phyloP scores from a whole-genome alignment of 2,797 vertebrate species.

The Bufotes viridis region DNA sequence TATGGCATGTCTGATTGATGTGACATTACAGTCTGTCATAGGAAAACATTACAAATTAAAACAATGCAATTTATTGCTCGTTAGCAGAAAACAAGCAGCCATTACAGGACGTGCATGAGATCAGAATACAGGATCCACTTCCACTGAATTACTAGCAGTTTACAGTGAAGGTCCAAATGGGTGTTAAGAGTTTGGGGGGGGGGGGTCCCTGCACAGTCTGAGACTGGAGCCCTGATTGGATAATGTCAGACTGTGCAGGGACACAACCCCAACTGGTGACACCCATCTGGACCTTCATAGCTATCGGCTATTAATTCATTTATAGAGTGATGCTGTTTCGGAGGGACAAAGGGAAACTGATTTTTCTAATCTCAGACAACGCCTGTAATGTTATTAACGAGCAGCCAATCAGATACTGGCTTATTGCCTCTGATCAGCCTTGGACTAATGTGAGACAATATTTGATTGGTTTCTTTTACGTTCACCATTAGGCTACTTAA shows the following conservation, averaged over 20 bases:
- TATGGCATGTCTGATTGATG: neutral
- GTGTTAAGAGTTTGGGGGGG: too few relatives aligned
- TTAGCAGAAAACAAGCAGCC: neutral
- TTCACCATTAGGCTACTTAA: neutral
- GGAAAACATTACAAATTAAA: neutral
- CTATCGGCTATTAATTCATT: too few relatives aligned
- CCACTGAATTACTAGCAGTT: too few relatives aligned
- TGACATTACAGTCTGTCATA: neutral
- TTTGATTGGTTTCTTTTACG: neutral
- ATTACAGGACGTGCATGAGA: neutral
- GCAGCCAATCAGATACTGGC: slow-evolving; percentile 11
- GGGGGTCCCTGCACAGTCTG: too few relatives aligned
- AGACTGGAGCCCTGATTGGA: too few relatives aligned
- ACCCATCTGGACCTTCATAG: too few relatives aligned
- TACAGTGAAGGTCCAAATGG: too few relatives aligned
- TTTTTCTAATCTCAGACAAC: neutral
- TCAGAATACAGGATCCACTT: neutral
- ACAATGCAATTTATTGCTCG: neutral
- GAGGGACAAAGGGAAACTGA: neutral
- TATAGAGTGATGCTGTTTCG: neutral
- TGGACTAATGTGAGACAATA: slow-evolving; percentile 10
- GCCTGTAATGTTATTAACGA: neutral
- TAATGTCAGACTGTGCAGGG: too few relatives aligned
- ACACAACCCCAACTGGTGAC: too few relatives aligned
- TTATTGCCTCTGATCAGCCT: neutral